Evolutionary conservation across 2,888 invertebrate genomes (phyloP), one percentile per base, ranked within the genome.

Genomic region (Oscheius sp.): DNA sequence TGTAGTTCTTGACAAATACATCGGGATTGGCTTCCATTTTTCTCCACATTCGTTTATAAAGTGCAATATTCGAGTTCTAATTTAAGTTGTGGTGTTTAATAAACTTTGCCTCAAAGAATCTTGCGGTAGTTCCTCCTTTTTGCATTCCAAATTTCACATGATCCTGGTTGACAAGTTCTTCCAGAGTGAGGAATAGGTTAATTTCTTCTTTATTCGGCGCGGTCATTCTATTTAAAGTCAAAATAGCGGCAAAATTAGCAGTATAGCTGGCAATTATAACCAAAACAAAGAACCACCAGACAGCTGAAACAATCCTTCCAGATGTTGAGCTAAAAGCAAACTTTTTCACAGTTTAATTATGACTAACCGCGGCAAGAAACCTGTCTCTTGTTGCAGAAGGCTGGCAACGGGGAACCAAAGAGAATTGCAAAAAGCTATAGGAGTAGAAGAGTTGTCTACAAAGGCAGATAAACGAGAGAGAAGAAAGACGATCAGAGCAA

Each of bases 281-380:
- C 42, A 97, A 90, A 0, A 96, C 96, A 89, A 98, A 97, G 89
- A 96, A 96, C 95, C 96, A 97, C 97, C 97, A 97, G n/a, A 80
- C 76, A 0, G 79, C 70, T 4, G 76, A 76, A 23, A 76, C 69
- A 27, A 74, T n/a, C n/a, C n/a, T n/a, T n/a, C n/a, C n/a, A n/a
- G n/a, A n/a, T n/a, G n/a, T n/a, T n/a, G n/a, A 66, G 39, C 75
- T 73, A 50, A 23, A 48, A 37, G n/a, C 33, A 20, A n/a, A 12
- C n/a, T 15, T 66, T 15, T 2, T 45, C n/a, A 10, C 5, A 31
- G 31, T 8, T 8, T 52, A 52, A 33, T 34, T 29, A 5, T 64
- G 71, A 65, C 76, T 57, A 23, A 76, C 73, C 3, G 80, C 75
- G 23, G 71, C 69, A 45, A 93, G 89, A 94, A 93, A 89, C 94